These are phyloP conservation scores for Esox niger DNA, from an alignment of 2,113 vertebrate genomes.

Conservation along the genomic window DNA sequence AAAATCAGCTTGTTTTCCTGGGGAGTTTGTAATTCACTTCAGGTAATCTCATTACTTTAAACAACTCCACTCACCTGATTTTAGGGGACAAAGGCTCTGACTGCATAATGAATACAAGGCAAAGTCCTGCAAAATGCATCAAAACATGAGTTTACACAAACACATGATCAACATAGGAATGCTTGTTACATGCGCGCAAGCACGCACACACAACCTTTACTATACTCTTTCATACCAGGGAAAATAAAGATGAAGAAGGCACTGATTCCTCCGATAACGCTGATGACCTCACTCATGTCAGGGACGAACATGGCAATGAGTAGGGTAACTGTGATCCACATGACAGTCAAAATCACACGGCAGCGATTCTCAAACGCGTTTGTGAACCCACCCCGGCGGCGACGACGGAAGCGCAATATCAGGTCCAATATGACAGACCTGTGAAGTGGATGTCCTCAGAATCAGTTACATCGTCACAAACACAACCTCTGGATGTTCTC, in stretches of 20 bases:
- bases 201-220: background rate
- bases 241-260: conserved; percentile 97
- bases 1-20: background rate
- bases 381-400: background rate
- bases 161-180: background rate
- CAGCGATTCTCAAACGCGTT: conserved; percentile 62
- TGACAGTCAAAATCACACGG: conserved; percentile 73
- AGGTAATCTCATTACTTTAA: background rate
- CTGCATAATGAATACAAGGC: conserved; percentile 81
- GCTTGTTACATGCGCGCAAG: background rate
- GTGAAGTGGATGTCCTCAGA: conserved; percentile 13
- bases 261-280: conserved; percentile 87
- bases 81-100: conserved; percentile 58
- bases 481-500: too few relatives aligned
- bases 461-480: background rate
- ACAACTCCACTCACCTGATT: conserved; percentile 73
- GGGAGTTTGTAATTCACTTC: background rate
- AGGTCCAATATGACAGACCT: conserved; percentile 86
- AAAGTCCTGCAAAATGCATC: conserved; percentile 77
- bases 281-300: conserved; percentile 86
- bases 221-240: conserved; percentile 76
- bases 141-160: background rate
- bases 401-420: conserved; percentile 59
- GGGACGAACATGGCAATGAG: conserved; percentile 83
- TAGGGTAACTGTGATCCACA: conserved; percentile 83